A percentile compares a stretch with the other conserved stretches of the same genome.
Conservation (phyloP, 1,140 invertebrate species). For the Drosophila carrolli region DNA sequence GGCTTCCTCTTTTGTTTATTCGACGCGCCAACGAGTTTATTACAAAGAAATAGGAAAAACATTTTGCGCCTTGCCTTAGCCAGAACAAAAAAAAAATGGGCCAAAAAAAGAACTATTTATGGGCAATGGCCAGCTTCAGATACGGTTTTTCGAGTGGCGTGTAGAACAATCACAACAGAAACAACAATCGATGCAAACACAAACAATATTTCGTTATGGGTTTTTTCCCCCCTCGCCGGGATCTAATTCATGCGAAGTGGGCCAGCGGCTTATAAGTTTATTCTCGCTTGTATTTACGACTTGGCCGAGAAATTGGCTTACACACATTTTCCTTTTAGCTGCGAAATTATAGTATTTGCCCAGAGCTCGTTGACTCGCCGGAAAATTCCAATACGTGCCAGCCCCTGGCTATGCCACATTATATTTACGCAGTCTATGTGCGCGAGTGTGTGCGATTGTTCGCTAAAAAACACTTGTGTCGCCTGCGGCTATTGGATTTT, state of each 20-base stretch:
- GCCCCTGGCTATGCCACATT: constrained; percentile 35
- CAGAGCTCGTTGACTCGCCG: constrained; percentile 20
- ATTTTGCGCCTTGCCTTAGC: constrained; percentile 41
- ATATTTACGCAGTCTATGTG: constrained; percentile 33
- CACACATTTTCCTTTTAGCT: constrained; percentile 76
- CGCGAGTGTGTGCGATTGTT: constrained; percentile 32
- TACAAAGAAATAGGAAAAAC: constrained; percentile 72
- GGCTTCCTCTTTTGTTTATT: constrained; percentile 73
- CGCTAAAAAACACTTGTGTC: constrained; percentile 61
- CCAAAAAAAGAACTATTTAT: constrained; percentile 67
- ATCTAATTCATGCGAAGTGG: constrained; percentile 67
- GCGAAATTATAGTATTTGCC: constrained; percentile 76
- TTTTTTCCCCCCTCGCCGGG: neutral
- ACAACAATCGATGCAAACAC: constrained; percentile 50
- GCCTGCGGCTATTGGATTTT: constrained; percentile 52
- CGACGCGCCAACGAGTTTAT: constrained; percentile 75
- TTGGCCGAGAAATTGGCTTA: constrained; percentile 76
- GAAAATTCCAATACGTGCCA: constrained; percentile 50
- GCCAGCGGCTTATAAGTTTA: constrained; percentile 76
- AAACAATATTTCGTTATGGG: constrained; percentile 62
- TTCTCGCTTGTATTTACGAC: constrained; percentile 76
- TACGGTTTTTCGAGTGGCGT: constrained; percentile 56
- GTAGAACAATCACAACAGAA: constrained; percentile 62
- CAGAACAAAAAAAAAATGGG: constrained; percentile 2
- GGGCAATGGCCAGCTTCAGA: constrained; percentile 67